phyloP scores from a whole-genome alignment of 2,888 invertebrate genomes.

The Folsomia manolachei region DNA sequence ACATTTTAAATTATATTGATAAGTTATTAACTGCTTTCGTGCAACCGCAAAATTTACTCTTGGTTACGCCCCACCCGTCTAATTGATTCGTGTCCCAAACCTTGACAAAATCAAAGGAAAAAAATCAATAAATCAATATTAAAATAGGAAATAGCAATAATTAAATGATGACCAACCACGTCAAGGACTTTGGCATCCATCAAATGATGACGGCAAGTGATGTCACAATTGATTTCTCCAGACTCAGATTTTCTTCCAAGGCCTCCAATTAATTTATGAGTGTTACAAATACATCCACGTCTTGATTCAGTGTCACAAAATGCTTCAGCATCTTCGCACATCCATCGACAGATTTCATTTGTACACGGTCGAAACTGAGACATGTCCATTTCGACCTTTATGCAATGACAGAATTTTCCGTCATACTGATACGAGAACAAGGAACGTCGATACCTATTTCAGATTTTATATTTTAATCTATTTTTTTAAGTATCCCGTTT shows the following conservation, averaged over 20 bases:
- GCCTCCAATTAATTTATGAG: conserved; percentile 31
- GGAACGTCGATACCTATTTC: conserved; percentile 26
- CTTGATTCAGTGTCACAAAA: conserved; percentile 31
- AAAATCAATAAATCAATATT: too few relatives aligned
- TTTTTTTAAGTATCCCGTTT: too few relatives aligned
- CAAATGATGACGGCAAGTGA: conserved; percentile 27
- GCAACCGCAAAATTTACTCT: conserved; percentile 36
- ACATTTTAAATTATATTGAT: neutral
- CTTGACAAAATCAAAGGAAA: too few relatives aligned
- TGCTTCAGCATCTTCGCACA: conserved; percentile 27
- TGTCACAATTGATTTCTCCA: conserved; percentile 29
- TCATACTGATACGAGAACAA: conserved; percentile 32
- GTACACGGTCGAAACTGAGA: conserved; percentile 37
- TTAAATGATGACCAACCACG: too few relatives aligned
- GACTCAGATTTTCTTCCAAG: conserved; percentile 31
- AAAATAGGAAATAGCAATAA: too few relatives aligned
- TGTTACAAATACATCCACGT: conserved; percentile 36
- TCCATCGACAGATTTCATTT: conserved; percentile 33
- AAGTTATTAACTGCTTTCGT: conserved; percentile 25
- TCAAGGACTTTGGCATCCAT: conserved; percentile 25
- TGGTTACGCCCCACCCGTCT: conserved; percentile 21
- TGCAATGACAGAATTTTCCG: conserved; percentile 40
- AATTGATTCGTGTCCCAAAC: conserved; percentile 21
- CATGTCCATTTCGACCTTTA: conserved; percentile 29
- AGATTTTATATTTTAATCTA: too few relatives aligned